Percentiles rank a stretch among this genome's conserved stretches.
These are phyloP conservation scores for Aulostomus chinensis DNA, from an alignment of 2,797 vertebrate species.

Conservation along the genomic window DNA sequence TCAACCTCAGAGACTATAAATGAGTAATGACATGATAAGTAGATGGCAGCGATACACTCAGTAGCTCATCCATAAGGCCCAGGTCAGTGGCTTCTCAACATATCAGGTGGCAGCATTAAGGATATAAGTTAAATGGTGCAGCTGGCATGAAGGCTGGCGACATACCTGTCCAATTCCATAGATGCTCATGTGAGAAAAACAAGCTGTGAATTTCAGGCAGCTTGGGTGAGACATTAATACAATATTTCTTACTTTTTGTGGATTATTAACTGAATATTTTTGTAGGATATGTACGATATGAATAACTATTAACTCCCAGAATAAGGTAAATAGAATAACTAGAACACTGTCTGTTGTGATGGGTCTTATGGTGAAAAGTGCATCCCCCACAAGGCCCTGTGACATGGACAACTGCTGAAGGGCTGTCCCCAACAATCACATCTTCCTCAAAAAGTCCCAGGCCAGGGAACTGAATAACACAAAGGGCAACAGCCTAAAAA, in stretches of 20 bases:
- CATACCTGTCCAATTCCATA: background rate
- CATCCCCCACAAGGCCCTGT: conserved; percentile 51
- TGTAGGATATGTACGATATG: too few species aligned
- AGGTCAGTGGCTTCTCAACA: conserved; percentile 31
- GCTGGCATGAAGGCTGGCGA: conserved; percentile 20
- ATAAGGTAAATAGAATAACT: conserved; percentile 21
- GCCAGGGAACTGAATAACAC: conserved; percentile 56
- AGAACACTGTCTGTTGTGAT: conserved; percentile 32
- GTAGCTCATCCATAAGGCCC: conserved; percentile 24
- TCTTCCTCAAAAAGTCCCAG: conserved; percentile 51
- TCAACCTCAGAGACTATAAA: conserved; percentile 20
- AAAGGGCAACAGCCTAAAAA: conserved; percentile 71
- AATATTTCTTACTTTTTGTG: too few species aligned
- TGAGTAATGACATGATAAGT: conserved; percentile 30
- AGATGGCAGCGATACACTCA: conserved; percentile 7
- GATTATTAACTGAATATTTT: too few species aligned
- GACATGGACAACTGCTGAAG: conserved; percentile 76
- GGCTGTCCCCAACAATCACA: conserved; percentile 72
- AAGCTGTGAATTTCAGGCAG: too few species aligned
- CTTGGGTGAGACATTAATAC: too few species aligned
- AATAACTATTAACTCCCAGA: too few species aligned
- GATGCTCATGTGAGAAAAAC: conserved; percentile 23
- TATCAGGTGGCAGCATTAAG: conserved; percentile 15
- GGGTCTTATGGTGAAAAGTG: conserved; percentile 52
- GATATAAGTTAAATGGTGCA: conserved; percentile 20